Conservation (phyloP, 2,888 invertebrate species). For the Apamea monoglypha region DNA sequence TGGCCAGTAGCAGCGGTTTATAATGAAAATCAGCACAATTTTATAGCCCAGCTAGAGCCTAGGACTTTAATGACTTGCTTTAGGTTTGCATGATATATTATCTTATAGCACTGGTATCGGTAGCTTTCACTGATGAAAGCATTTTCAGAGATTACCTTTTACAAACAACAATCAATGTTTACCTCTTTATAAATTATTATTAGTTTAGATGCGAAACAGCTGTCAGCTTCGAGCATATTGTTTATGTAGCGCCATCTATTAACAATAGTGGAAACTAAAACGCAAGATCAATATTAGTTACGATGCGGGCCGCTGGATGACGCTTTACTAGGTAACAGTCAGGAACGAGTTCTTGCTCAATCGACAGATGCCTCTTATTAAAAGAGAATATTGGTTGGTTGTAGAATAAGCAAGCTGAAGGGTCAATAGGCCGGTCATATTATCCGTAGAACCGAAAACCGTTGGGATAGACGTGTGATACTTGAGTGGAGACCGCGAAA, state of each 20-base stretch:
- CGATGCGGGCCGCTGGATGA: not conserved
- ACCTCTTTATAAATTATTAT: too few species aligned
- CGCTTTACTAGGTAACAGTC: not conserved
- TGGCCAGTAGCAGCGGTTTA: too few species aligned
- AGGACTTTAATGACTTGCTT: too few species aligned
- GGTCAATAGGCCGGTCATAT: too few species aligned
- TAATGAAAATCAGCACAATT: too few species aligned
- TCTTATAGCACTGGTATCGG: not conserved
- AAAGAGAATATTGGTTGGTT: too few species aligned
- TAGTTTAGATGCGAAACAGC: not conserved
- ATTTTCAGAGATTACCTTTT: not conserved
- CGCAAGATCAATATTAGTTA: not conserved
- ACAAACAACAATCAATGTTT: not conserved
- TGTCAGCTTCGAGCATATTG: not conserved
- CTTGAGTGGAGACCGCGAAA: too few species aligned
- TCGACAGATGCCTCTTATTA: not conserved
- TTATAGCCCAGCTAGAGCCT: too few species aligned
- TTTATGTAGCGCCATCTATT: not conserved
- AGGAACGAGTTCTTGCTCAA: not conserved
- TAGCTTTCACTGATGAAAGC: not conserved
- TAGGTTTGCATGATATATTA: too few species aligned
- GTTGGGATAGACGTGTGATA: too few species aligned
- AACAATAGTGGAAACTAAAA: not conserved
- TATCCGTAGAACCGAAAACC: too few species aligned
- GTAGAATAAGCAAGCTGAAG: too few species aligned